Evolutionary conservation across 2,888 invertebrate genomes (phyloP).

Genomic region (Lasioglossum villosulum): DNA sequence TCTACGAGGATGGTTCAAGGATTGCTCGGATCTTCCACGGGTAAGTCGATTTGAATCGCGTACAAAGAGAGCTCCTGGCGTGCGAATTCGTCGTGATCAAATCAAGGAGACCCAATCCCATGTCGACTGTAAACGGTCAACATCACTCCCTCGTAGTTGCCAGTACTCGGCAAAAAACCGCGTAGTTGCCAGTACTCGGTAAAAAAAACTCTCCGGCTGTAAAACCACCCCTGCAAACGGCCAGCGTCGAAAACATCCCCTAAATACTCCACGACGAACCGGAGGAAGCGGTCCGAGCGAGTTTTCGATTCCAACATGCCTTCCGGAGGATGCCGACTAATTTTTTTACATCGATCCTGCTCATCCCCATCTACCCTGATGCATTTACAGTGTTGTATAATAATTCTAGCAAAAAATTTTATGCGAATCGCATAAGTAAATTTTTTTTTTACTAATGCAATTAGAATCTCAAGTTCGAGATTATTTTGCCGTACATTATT

Average conservation of each 20-base stretch:
- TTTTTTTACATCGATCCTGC: not conserved
- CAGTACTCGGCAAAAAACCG: not conserved
- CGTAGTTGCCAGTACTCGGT: not conserved
- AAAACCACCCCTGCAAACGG: not conserved
- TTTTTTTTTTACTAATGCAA: no score
- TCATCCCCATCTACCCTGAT: not conserved
- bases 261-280: not conserved
- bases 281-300: not conserved
- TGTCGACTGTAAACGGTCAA: constrained; percentile 7
- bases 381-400: not conserved
- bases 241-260: not conserved
- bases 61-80: not conserved
- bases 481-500: no score
- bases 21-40: not conserved
- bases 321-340: not conserved
- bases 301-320: not conserved
- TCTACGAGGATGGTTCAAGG: not conserved
- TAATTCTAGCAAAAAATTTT: no score
- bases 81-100: not conserved
- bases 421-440: no score
- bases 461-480: no score
- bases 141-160: not conserved
- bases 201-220: not conserved
- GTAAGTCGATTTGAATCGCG: not conserved
- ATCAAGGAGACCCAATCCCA: not conserved